These are phyloP conservation scores for Epirrita christyi DNA, from an alignment of 2,888 invertebrate genomes.

Conservation along the genomic window DNA sequence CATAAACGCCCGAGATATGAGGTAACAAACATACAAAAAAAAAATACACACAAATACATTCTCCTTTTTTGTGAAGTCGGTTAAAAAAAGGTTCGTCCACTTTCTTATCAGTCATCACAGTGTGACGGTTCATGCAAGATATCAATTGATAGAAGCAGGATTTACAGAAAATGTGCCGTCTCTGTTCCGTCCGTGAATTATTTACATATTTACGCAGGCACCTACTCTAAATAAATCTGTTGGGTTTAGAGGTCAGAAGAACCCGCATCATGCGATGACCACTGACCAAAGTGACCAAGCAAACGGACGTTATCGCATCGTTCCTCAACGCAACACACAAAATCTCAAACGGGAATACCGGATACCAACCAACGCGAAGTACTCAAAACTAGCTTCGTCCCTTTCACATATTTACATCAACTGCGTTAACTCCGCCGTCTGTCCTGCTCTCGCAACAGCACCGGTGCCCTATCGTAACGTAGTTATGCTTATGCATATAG, in stretches of 20 bases:
- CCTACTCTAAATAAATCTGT: not conserved
- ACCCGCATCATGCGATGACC: conserved; percentile 49
- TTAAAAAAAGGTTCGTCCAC: conserved; percentile 18
- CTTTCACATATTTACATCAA: conserved; percentile 44
- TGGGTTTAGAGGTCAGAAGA: conserved; percentile 57
- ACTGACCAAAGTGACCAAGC: conserved; percentile 53
- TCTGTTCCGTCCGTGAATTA: conserved; percentile 5
- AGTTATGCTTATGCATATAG: conserved; percentile 56
- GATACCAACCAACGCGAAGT: conserved; percentile 59
- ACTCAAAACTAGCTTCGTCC: conserved; percentile 52
- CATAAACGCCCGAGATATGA: too few relatives aligned
- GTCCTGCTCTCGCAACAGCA: conserved; percentile 47
- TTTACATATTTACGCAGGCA: not conserved
- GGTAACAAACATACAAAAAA: too few relatives aligned
- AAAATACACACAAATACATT: too few relatives aligned
- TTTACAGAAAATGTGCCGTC: conserved; percentile 14
- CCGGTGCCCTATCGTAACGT: conserved; percentile 41
- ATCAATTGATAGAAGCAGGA: conserved; percentile 19
- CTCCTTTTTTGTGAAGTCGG: too few relatives aligned
- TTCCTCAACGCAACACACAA: conserved; percentile 63
- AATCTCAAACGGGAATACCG: conserved; percentile 78
- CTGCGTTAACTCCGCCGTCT: conserved; percentile 36
- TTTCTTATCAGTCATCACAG: conserved; percentile 38
- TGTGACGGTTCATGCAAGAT: conserved; percentile 25
- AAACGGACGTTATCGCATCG: conserved; percentile 52